These are phyloP conservation scores for Lagopus leucura DNA, from an alignment of 2,113 vertebrate genomes.

Conservation along the genomic window DNA sequence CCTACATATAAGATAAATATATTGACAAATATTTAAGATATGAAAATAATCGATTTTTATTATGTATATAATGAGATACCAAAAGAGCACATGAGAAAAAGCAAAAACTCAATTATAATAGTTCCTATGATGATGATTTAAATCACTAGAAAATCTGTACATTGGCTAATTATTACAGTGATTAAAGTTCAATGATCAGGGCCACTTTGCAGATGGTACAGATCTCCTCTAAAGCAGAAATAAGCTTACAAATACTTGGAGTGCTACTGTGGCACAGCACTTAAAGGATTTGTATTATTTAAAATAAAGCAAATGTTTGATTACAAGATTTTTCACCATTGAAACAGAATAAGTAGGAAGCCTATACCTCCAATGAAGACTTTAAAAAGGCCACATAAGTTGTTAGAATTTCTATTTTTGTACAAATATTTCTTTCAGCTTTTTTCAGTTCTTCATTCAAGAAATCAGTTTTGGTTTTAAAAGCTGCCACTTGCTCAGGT, in stretches of 20 bases:
- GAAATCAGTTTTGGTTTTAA: slow-evolving; percentile 71
- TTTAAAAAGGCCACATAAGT: slow-evolving; percentile 82
- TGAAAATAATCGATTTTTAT: not conserved
- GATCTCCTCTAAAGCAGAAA: not conserved
- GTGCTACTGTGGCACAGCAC: not conserved
- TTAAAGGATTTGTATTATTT: not conserved
- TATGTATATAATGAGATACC: not conserved
- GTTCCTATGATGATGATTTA: not conserved
- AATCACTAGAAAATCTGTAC: not conserved
- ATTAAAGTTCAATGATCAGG: not conserved
- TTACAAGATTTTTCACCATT: not conserved
- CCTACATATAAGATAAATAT: not conserved
- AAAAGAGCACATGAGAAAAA: not conserved
- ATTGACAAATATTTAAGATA: not conserved
- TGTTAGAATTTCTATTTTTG: slow-evolving; percentile 78
- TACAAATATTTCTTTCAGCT: slow-evolving; percentile 73
- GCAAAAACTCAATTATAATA: not conserved
- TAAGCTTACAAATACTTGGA: not conserved
- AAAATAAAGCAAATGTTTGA: not conserved
- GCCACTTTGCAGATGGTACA: not conserved
- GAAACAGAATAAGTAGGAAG: not conserved
- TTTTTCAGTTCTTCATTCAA: slow-evolving; percentile 81
- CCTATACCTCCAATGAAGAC: slow-evolving; percentile 81
- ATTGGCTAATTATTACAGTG: not conserved
- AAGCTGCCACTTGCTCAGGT: slow-evolving; percentile 57